Base-by-base conservation (phyloP, 2,888 invertebrate species). In the Drosophila meridiana region DNA sequence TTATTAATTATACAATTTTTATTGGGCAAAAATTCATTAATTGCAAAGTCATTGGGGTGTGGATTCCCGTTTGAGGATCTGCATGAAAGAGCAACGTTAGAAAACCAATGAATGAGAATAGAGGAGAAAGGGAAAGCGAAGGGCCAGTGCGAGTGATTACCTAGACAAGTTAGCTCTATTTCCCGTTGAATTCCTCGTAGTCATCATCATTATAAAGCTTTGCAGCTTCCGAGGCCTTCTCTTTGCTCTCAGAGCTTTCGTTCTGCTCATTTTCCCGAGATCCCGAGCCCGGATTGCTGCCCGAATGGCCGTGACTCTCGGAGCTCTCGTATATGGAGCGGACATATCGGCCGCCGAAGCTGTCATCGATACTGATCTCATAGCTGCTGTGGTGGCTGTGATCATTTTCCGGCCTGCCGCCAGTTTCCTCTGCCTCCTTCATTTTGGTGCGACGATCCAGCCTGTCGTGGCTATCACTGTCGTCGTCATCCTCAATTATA, bases 281-380 rank as follows among this genome's bases (percentile, higher is more conserved):
- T 20, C 66, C 78, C 4, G 80, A 87, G 13, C 42, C 66, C 6
- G n/a, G 48, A 3, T 26, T 56, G 38, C 78, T 80, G 47, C 80
- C 80, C 11, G 71, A 70, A 26, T 87, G 89, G 5, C 77, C 86
- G n/a, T 83, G 78, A 13, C 78, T 76, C 63, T 87, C 77, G 64
- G 78, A 84, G 69, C 86, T 89, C 77, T 86, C 87, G 68, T 88
- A 86, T 11, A 89, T 86, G 61, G 85, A 89, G 28, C 87, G 89
- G 8, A 84, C 77, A 50, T 82, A 87, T 11, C 85, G 73, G 0
- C 81, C 88, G 28, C 90, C 86, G 34, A 87, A 87, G 60, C 88
- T 87, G 8, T 87, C 88, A n/a, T 87, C 86, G 36, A 86, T 89
- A 56, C 86, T 89, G 84, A 89, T 78, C 72, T 89, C 86, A 43